Base-by-base conservation (phyloP, 92 coral and sea anemone genomes). In the Paramuricea clavata region DNA sequence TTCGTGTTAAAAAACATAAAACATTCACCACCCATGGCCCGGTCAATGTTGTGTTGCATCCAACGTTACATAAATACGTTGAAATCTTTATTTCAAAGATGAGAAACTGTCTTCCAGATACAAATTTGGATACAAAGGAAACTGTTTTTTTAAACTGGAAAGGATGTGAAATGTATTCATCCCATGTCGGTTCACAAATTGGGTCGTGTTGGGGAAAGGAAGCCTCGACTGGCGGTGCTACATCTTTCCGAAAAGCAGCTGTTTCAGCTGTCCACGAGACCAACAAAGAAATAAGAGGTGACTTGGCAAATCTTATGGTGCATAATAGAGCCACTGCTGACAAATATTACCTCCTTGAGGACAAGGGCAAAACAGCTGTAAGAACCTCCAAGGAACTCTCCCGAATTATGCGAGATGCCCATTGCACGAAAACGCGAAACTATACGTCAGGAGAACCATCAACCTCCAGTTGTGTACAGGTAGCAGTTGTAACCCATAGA, bases 1-100 rank as follows among this genome's bases (percentile, higher is more conserved):
- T 90, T 0, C 67, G 85, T 2, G 86, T 90, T 3, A 34, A 81
- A 90, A n/a, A 60, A 39, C 91, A 87, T 86, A 90, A 90, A 50
- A 90, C 91, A 0, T 28, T 60, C 33, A 17, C 75, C 19, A 34
- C 83, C 7, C 76, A 32, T 44, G 89, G 89, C 39, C 85, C 89
- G 1, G 85, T 43, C n/a, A 77, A 77, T 64, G 31, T 86, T 28
- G 93, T 90, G 1, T 35, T 90, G 5, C 60, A 72, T 22, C 67
- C 91, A 31, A 10, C 72, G 19, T 17, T 90, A n/a, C 54, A 69
- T 13, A 49, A 31, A 9, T 33, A n/a, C 25, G 6, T 69, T 43
- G 9, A 3, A 3, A 30, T 69, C 27, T 69, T 69, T 17, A 30
- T 69, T 2, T 2, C 3, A 5, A 33, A 31, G 6, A 3, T 69